Percentiles rank a stretch among this genome's conserved stretches.
phyloP scores from a whole-genome alignment of 1,140 invertebrate species.

The Lerema accius region DNA sequence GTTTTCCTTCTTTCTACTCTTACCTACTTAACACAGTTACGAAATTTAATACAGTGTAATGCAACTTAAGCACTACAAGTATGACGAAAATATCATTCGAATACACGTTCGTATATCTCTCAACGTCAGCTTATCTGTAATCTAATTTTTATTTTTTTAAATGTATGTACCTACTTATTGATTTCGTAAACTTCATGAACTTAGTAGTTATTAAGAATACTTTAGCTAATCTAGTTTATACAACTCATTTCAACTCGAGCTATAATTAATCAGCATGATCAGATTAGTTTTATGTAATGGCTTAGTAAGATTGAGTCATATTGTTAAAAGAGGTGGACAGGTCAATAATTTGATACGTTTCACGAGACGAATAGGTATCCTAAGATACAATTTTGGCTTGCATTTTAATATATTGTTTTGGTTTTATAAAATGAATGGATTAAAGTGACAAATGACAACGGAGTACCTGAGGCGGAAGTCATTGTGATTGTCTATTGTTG shows the following conservation, averaged over 20 bases:
- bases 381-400: too few relatives aligned
- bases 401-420: conserved; percentile 11
- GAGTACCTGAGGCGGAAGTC: too few relatives aligned
- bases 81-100: conserved; percentile 19
- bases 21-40: not conserved
- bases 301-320: too few relatives aligned
- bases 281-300: too few relatives aligned
- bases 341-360: too few relatives aligned
- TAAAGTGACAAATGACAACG: not conserved
- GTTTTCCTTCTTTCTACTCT: not conserved
- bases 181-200: conserved; percentile 11
- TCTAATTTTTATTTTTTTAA: conserved; percentile 22
- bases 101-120: conserved; percentile 9
- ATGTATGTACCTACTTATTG: conserved; percentile 8
- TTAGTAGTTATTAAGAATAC: not conserved
- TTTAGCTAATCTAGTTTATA: not conserved
- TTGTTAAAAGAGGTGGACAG: too few relatives aligned
- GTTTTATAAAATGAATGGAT: too few relatives aligned
- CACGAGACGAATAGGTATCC: too few relatives aligned
- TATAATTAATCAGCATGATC: too few relatives aligned
- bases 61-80: not conserved
- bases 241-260: too few relatives aligned
- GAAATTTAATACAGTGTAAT: not conserved
- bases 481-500: too few relatives aligned
- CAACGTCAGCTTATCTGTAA: conserved; percentile 19